Evolutionary conservation across 2,113 vertebrate species (phyloP), one percentile per base, ranked within the genome.

Genomic region (Ginglymostoma cirratum): DNA sequence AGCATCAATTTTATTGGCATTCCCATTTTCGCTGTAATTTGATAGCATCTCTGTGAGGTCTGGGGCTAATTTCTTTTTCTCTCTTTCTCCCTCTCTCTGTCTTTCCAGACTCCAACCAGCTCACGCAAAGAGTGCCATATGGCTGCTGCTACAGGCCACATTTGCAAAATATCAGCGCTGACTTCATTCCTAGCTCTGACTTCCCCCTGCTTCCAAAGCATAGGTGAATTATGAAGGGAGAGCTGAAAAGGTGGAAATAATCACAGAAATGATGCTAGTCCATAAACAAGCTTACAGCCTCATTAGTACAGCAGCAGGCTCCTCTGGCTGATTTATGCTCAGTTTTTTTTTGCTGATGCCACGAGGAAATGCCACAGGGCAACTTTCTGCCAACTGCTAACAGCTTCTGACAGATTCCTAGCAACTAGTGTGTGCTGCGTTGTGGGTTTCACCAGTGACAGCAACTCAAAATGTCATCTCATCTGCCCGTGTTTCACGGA

Each of bases 351-450:
- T 98, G 97, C 98, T 97, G 97, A 98, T 98, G 98, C 98, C 98
- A 98, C 97, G 97, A 98, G 98, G 98, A 99, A 98, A 98, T 98
- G 99, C 99, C 98, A 99, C 96, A 97, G 99, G 99, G 98, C 97
- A 98, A 98, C 98, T 98, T 98, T 97, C 55, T 98, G 98, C 98
- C 98, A 98, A 98, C 98, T 97, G 97, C 98, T 99, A 98, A 99
- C 99, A 98, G 97, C 97, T 99, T 98, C 98, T 99, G 98, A 99
- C 98, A 99, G 98, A 98, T 98, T 98, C 98, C 98, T 98, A 98
- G 98, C 98, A 98, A 98, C 98, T 99, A 98, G 98, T 97, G 98
- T 97, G 98, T 98, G 97, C 97, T 97, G 98, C 97, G 97, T 97
- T 8, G 96, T 97, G 97, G 97, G 98, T 97, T 97, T 97, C 97